phyloP scores from a whole-genome alignment of 2,797 vertebrate genomes.

The Gymnoscopelus microlampas region DNA sequence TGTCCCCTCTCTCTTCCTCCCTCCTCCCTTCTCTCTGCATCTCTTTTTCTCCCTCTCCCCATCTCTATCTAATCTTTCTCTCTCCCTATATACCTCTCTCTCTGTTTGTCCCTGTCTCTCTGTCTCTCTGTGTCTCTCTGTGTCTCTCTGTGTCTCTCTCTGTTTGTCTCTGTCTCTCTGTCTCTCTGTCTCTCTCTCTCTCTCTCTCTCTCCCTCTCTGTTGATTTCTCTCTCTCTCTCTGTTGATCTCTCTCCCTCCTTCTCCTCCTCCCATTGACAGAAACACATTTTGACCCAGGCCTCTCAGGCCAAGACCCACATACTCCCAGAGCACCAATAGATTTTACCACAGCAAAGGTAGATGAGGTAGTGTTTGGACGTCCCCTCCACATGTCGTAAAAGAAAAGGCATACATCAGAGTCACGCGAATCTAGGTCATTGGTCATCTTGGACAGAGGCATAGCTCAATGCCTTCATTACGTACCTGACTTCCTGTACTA shows the following conservation, averaged over 20 bases:
- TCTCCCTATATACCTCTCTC: neutral
- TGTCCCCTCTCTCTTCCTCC: neutral
- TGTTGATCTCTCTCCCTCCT: too few relatives aligned
- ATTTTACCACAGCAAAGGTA: slow-evolving; percentile 3
- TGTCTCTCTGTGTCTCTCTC: neutral
- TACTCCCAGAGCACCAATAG: slow-evolving; percentile 11
- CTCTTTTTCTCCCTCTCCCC: neutral
- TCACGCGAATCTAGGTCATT: slow-evolving; percentile 42
- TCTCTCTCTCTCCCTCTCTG: neutral
- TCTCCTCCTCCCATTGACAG: slow-evolving; percentile 18
- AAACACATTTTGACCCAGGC: slow-evolving; percentile 60
- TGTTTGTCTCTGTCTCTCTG: neutral
- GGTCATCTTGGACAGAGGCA: neutral
- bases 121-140: neutral
- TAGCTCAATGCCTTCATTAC: too few relatives aligned
- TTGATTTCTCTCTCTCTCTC: slow-evolving; percentile 29
- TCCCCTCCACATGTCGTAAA: slow-evolving; percentile 28
- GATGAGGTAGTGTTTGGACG: slow-evolving; percentile 53
- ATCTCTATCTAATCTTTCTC: neutral
- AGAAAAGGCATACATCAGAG: slow-evolving; percentile 28
- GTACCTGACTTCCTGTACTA: too few relatives aligned
- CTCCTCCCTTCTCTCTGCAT: neutral
- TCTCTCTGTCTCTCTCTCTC: neutral
- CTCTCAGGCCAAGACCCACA: slow-evolving; percentile 14
- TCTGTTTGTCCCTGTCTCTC: neutral